Base-by-base conservation (phyloP, 2,888 invertebrate genomes). In the Macrophya annulata region DNA sequence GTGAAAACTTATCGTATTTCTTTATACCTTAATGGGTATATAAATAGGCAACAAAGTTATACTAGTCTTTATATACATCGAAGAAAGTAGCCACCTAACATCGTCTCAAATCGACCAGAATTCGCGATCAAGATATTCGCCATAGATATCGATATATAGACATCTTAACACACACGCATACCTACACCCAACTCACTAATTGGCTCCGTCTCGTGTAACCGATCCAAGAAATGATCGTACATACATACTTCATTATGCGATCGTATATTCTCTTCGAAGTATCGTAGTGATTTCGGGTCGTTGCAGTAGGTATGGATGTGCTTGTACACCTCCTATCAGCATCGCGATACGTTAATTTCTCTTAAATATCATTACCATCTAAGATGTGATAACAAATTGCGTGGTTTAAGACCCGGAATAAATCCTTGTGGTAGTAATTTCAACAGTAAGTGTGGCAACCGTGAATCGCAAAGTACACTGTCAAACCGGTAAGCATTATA, bases 181-280 rank as follows among this genome's bases (percentile, higher is more conserved):
- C n/a, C n/a, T 31, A 25, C 65, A 37, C 43, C 25, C 12, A 59
- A 21, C 45, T 43, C 65, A 65, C 81, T 81, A 81, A 81, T 81
- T 81, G 81, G 81, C 65, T 81, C 6, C 62, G 81, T 40, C 43
- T 81, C 81, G 37, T 77, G 55, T 77, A 74, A 74, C 74, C 21
- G 37, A 37, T 21, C 81, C 59, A 62, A 81, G 81, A 81, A 65
- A 31, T 31, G 31, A 21, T n/a, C 4, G 74, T 74, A n/a, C n/a
- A n/a, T n/a, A n/a, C n/a, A n/a, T n/a, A 74, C 48, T 74, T 48
- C 48, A 74, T 74, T 74, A 25, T 48, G 45, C 45, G 43, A 43
- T 81, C 59, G 62, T 31, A 31, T 31, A 43, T 21, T 62, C 62
- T 81, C 81, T 55, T 43, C 62, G 81, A 81, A 81, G 25, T 51